phyloP scores from a whole-genome alignment of 1,140 invertebrate genomes.

The Bombus polaris region DNA sequence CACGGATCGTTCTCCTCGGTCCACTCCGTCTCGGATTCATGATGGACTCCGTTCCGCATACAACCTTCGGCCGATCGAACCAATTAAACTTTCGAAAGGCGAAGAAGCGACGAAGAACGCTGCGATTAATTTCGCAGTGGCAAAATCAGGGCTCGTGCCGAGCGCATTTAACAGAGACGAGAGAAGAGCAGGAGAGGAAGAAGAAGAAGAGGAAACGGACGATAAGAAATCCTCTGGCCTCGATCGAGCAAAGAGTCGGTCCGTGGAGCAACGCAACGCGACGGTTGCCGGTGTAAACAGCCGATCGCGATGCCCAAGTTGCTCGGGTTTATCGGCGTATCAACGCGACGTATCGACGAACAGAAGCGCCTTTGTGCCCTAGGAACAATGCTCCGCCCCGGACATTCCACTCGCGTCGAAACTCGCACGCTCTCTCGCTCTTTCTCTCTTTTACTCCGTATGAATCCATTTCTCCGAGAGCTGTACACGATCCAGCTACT shows the following conservation, averaged over 20 bases:
- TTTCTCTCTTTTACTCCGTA: not conserved
- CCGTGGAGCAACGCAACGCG: constrained; percentile 51
- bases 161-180: no score
- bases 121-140: no score
- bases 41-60: constrained; percentile 87
- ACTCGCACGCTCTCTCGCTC: not conserved
- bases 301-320: constrained; percentile 55
- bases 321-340: constrained; percentile 66
- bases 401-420: constrained; percentile 44
- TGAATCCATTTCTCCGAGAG: not conserved
- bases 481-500: not conserved
- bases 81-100: not conserved
- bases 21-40: constrained; percentile 91
- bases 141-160: no score
- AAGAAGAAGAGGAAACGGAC: constrained; percentile 2
- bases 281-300: constrained; percentile 5
- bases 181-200: constrained; percentile 27
- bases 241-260: not conserved
- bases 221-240: not conserved
- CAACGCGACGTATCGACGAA: constrained; percentile 55
- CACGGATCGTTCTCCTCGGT: constrained; percentile 88
- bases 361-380: constrained; percentile 72
- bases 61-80: constrained; percentile 84
- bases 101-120: not conserved
- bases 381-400: constrained; percentile 70